Evolutionary conservation across 2,888 invertebrate species (phyloP).

Genomic region (Sphaerophoria taeniata): DNA sequence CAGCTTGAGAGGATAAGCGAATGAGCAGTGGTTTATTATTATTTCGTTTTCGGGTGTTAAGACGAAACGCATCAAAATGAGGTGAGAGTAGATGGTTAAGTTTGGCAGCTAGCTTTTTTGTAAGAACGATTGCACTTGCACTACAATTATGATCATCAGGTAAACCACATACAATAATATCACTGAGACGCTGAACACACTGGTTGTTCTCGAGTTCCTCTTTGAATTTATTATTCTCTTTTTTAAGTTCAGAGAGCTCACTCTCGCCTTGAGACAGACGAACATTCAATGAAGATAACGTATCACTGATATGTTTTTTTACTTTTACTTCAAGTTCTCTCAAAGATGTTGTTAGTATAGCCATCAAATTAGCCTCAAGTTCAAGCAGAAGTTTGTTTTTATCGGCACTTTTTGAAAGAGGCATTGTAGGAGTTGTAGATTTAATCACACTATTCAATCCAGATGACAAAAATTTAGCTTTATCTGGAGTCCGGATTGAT

Average conservation of each 20-base stretch:
- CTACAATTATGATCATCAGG: neutral
- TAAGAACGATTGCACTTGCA: neutral
- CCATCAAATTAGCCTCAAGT: conserved; percentile 1
- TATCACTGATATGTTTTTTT: neutral
- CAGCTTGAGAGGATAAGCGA: no score
- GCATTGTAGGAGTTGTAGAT: neutral
- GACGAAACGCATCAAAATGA: neutral
- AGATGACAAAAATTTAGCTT: no score
- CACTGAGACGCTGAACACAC: no score
- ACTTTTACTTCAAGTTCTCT: neutral
- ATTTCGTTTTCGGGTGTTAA: neutral
- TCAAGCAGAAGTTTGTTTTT: neutral
- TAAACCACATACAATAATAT: neutral
- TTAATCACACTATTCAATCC: no score
- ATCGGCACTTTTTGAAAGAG: neutral
- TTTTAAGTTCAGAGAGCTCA: neutral
- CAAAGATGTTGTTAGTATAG: neutral
- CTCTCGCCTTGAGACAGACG: neutral
- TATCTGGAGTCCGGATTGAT: no score
- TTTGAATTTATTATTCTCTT: neutral
- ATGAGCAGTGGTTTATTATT: no score
- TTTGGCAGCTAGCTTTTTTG: neutral
- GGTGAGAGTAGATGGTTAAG: neutral
- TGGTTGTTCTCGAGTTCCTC: neutral
- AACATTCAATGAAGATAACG: neutral